These are phyloP conservation scores for Labeo rohita DNA, from an alignment of 2,113 vertebrate genomes.

Conservation along the genomic window DNA sequence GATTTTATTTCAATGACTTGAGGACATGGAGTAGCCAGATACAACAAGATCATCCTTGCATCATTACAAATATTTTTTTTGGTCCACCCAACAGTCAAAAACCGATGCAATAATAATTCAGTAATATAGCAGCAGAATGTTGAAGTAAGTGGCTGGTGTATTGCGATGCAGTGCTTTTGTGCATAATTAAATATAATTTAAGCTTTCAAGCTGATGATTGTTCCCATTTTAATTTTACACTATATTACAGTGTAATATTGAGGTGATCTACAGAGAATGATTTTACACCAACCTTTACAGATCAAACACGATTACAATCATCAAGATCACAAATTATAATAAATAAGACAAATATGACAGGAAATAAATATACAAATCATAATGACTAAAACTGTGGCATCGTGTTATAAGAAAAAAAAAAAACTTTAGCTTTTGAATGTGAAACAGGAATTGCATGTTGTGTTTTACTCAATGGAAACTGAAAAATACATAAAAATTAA, in stretches of 20 bases:
- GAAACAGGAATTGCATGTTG: not conserved
- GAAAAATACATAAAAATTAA: not conserved
- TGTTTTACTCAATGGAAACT: not conserved
- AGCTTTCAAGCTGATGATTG: not conserved
- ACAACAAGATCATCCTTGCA: not conserved
- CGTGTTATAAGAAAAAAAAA: not conserved
- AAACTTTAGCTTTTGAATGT: not conserved
- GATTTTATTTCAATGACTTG: not conserved
- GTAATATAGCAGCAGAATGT: not conserved
- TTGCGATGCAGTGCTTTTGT: not conserved
- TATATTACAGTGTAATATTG: not conserved
- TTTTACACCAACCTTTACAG: conserved; percentile 3
- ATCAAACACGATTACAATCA: conserved; percentile 18
- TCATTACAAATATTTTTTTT: not conserved
- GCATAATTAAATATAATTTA: not conserved
- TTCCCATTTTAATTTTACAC: not conserved
- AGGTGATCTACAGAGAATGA: not conserved
- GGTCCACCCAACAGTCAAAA: not conserved
- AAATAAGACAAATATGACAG: not conserved
- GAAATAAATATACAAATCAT: not conserved
- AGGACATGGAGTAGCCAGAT: not conserved
- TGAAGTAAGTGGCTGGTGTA: not conserved
- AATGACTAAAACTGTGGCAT: not conserved
- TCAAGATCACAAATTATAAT: conserved; percentile 10
- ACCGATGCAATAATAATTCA: not conserved